phyloP scores from a whole-genome alignment of 2,888 invertebrate genomes.

The Chymomyza caudatula region DNA sequence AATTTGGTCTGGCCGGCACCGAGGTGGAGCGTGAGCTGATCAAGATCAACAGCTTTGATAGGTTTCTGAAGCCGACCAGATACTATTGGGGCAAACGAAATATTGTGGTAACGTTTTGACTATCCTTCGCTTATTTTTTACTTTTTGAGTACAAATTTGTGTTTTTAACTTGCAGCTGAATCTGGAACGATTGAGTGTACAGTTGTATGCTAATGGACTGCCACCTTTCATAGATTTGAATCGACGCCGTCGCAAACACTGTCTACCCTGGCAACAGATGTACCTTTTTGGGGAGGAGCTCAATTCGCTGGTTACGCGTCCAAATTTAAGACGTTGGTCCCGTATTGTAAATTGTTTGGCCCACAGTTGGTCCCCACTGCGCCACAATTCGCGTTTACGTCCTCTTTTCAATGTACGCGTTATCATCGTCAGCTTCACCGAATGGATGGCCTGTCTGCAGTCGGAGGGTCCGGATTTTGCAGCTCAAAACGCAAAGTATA shows the following conservation, averaged over 20 bases:
- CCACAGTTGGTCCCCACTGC: conserved; percentile 6
- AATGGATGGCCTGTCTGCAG: conserved; percentile 13
- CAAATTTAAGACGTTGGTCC: not conserved
- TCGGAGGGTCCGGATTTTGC: not conserved
- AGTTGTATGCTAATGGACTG: not conserved
- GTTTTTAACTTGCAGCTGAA: conserved; percentile 1
- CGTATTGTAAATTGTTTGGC: not conserved
- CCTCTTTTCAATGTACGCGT: conserved; percentile 14
- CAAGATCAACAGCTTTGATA: conserved; percentile 6
- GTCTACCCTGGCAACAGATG: conserved; percentile 4
- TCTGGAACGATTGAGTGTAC: conserved; percentile 10
- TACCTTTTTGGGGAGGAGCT: conserved; percentile 13
- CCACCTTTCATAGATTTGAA: conserved; percentile 5
- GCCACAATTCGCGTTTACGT: not conserved
- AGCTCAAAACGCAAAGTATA: not conserved
- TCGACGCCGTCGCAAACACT: not conserved
- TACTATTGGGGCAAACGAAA: conserved; percentile 4
- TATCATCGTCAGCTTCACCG: conserved; percentile 8
- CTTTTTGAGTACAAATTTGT: not conserved
- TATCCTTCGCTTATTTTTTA: no score
- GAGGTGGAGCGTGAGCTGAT: conserved; percentile 15
- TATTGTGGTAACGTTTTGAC: conserved; percentile 1
- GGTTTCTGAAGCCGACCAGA: not conserved
- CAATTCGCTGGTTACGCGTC: not conserved
- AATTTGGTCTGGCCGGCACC: conserved; percentile 11